Conservation (phyloP, 2,113 vertebrate species). For the Orientallactaga bullata region DNA sequence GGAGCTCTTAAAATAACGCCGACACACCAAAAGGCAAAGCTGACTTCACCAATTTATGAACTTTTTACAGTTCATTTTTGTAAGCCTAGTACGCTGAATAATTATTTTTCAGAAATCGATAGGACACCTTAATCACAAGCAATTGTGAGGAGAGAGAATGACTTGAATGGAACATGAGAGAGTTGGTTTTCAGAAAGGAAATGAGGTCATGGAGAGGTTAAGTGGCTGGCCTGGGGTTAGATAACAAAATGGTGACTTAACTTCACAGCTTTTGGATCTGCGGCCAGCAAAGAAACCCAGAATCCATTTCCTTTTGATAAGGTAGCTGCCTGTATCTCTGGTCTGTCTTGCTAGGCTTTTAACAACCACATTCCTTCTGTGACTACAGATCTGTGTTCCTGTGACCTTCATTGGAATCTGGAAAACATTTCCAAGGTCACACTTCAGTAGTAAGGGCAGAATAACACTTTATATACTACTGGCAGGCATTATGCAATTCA, state of each 20-base stretch:
- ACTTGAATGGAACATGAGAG: constrained; percentile 58
- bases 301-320: constrained; percentile 81
- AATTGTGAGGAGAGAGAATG: constrained; percentile 66
- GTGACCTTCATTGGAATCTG: constrained; percentile 64
- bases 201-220: constrained; percentile 80
- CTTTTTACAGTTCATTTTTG: neutral
- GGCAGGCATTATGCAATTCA: neutral
- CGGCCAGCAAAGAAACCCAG: constrained; percentile 74
- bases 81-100: constrained; percentile 17
- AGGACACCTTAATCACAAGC: constrained; percentile 29
- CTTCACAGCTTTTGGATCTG: constrained; percentile 69
- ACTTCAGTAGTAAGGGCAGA: neutral
- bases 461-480: neutral
- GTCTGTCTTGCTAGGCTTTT: constrained; percentile 65
- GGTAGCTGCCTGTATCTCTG: constrained; percentile 70
- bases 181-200: constrained; percentile 80
- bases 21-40: constrained; percentile 22
- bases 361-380: constrained; percentile 75
- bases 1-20: constrained; percentile 65
- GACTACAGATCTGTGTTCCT: constrained; percentile 43
- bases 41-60: constrained; percentile 18
- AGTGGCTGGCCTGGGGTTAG: constrained; percentile 80
- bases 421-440: constrained; percentile 71
- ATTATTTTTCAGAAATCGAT: constrained; percentile 60
- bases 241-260: constrained; percentile 82